Conservation (phyloP, 1,140 invertebrate species). For the Yoshiicerus persimilis region DNA sequence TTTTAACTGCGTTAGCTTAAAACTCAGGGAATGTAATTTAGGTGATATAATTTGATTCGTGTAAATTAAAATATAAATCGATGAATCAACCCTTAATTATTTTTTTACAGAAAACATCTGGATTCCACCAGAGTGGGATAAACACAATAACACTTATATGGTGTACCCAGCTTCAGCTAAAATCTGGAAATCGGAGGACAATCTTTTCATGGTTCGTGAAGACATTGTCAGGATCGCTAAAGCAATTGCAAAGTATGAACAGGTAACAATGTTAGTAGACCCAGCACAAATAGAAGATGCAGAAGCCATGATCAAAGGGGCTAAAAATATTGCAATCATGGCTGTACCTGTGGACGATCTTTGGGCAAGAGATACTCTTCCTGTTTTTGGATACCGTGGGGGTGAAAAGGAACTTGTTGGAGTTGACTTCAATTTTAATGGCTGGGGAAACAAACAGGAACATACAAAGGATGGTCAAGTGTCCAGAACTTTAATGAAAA, state of each 20-base stretch:
- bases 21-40: too few relatives aligned
- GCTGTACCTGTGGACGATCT: background rate
- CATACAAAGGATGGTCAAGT: background rate
- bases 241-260: background rate
- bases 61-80: too few relatives aligned
- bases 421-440: constrained; percentile 33
- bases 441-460: constrained; percentile 26
- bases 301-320: too few relatives aligned
- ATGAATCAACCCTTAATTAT: too few relatives aligned
- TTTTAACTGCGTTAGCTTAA: too few relatives aligned
- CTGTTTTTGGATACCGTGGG: background rate
- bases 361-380: constrained; percentile 4
- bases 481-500: background rate
- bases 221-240: constrained; percentile 24
- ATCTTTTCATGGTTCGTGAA: too few relatives aligned
- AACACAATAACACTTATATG: too few relatives aligned
- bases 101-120: too few relatives aligned
- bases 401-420: background rate
- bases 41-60: too few relatives aligned
- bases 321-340: background rate
- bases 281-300: background rate
- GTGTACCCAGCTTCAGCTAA: too few relatives aligned
- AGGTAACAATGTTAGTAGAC: background rate
- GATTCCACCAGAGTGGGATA: too few relatives aligned
- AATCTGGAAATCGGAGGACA: too few relatives aligned